phyloP scores from a whole-genome alignment of 2,888 invertebrate species.

The Lamellibrachia columna region DNA sequence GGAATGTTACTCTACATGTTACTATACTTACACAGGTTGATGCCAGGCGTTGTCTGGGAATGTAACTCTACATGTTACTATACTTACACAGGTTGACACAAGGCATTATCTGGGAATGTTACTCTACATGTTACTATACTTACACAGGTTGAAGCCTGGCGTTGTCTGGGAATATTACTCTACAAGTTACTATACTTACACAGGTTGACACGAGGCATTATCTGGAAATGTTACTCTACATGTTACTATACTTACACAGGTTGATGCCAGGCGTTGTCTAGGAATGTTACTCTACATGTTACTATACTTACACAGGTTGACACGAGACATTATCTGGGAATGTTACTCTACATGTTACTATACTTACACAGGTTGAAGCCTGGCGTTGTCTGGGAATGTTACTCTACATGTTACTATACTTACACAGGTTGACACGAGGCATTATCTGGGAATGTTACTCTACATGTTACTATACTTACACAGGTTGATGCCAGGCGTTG shows the following conservation, averaged over 20 bases:
- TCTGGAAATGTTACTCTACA: too few relatives aligned
- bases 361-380: neutral
- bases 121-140: constrained; percentile 55
- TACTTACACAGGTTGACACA: constrained; percentile 48
- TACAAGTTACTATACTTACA: neutral
- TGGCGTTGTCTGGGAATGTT: too few relatives aligned
- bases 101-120: too few relatives aligned
- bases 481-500: constrained; percentile 88
- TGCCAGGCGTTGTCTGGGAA: too few relatives aligned
- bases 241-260: constrained; percentile 49
- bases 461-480: constrained; percentile 72
- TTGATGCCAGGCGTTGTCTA: too few relatives aligned
- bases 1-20: constrained; percentile 72
- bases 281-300: too few relatives aligned
- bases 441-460: too few relatives aligned
- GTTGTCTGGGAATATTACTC: constrained; percentile 77
- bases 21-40: neutral
- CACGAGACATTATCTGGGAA: constrained; percentile 84
- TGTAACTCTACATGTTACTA: too few relatives aligned
- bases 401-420: constrained; percentile 49
- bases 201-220: neutral
- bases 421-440: too few relatives aligned
- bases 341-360: constrained; percentile 67
- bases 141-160: constrained; percentile 91
- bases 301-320: constrained; percentile 83